Evolutionary conservation across 2,888 invertebrate genomes (phyloP).

Genomic region (Agelastica alni): DNA sequence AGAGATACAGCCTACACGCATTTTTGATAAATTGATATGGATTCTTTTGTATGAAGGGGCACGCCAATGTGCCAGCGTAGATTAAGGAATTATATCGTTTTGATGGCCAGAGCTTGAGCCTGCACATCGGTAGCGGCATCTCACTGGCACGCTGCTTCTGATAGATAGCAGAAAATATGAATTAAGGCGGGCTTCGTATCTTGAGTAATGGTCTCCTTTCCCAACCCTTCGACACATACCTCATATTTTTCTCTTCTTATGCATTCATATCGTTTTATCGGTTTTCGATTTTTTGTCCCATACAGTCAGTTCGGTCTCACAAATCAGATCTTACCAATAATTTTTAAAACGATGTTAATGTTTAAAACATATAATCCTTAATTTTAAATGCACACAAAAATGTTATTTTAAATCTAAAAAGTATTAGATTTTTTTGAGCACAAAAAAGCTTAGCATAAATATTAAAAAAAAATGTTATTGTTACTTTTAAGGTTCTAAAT

Average conservation of each 20-base stretch:
- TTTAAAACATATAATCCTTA: too few relatives aligned
- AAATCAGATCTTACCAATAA: too few relatives aligned
- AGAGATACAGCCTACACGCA: too few relatives aligned
- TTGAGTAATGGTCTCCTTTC: constrained; percentile 49
- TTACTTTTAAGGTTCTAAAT: too few relatives aligned
- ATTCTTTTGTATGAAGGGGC: too few relatives aligned
- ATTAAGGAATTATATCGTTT: constrained; percentile 7
- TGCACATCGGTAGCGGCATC: background rate
- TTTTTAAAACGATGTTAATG: too few relatives aligned
- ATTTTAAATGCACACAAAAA: too few relatives aligned
- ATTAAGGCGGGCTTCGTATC: constrained; percentile 46
- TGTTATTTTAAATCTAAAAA: too few relatives aligned
- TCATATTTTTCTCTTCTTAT: constrained; percentile 23
- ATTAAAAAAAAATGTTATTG: too few relatives aligned
- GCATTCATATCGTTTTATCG: constrained; percentile 25
- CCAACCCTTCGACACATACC: constrained; percentile 41
- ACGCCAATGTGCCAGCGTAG: background rate
- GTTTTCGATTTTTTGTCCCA: constrained; percentile 15
- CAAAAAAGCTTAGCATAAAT: too few relatives aligned
- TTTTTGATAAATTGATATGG: too few relatives aligned
- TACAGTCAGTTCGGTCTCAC: background rate
- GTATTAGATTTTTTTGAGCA: too few relatives aligned
- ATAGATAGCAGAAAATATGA: constrained; percentile 49
- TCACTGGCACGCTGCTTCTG: constrained; percentile 40
- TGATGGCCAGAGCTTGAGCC: background rate